Evolutionary conservation across 2,888 invertebrate species (phyloP), one percentile per base, ranked within the genome.

Genomic region (Nomada ruficornis): DNA sequence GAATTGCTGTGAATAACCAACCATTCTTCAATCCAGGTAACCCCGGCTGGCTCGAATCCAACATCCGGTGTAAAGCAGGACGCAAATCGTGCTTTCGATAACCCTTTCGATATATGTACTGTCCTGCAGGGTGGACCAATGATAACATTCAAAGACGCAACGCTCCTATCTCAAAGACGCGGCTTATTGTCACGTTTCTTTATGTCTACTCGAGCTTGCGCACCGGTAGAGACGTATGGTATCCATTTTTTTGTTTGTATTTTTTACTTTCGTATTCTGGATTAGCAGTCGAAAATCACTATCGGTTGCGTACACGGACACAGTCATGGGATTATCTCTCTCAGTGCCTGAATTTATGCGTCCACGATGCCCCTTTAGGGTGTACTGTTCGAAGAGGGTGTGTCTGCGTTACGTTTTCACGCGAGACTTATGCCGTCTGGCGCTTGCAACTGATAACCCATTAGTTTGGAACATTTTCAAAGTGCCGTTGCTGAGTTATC

Each of bases 141-240:
- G 88, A 88, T 88, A 88, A 82, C 80, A 74, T 88, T 86, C 72
- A 75, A 73, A 69, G 76, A 71, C 71, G 57, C 70, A 26, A 50
- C 29, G 52, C 54, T 64, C 36, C 50, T 82, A 83, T 87, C 82
- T 54, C 65, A 68, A 75, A 75, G 72, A 73, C 78, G 64, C 63
- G 68, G 29, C 67, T 85, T 87, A 87, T 87, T 84, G 80, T 42
- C 47, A 42, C 59, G 69, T 72, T 74, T 75, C 72, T 79, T 86
- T 85, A 85, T 81, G 81, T 57, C 71, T 74, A 79, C 65, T 15
- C 77, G 69, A 69, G 77, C 44, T 63, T 64, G 36, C 55, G 62
- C 73, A 52, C 63, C 20, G 54, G 50, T 7, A 5, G 10, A 42
- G 44, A 44, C 44, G 60, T 59, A 57, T 67, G 71, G 71, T 36